A percentile compares a stretch with the other conserved stretches of the same genome.
Conservation (phyloP, 2,113 vertebrate species). For the Myotis yumanensis region DNA sequence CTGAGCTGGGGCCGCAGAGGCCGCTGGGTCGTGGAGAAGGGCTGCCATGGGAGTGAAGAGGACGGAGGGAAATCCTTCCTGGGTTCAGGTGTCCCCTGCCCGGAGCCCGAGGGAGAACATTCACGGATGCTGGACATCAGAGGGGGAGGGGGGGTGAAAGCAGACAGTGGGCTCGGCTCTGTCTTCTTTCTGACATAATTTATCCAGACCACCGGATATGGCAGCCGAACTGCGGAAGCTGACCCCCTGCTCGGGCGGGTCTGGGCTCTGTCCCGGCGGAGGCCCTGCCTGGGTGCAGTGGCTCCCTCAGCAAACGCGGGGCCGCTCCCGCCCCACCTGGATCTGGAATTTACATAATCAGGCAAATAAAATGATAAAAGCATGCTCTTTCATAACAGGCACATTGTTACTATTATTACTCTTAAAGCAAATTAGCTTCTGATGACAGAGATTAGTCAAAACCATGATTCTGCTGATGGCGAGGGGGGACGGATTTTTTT, state of each 20-base stretch:
- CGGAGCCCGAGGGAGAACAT: not conserved
- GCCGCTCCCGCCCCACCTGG: not conserved
- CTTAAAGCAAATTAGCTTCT: conserved; percentile 72
- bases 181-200: not conserved
- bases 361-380: conserved; percentile 65
- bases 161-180: not conserved
- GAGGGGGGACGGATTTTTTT: conserved; percentile 67
- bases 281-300: not conserved
- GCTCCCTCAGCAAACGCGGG: not conserved
- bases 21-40: accelerated
- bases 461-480: conserved; percentile 54
- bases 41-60: accelerated
- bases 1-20: not conserved
- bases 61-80: accelerated
- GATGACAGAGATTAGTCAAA: conserved; percentile 74
- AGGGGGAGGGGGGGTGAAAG: too few species aligned
- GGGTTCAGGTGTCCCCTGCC: not conserved
- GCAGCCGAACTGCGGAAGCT: conserved; percentile 46
- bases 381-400: conserved; percentile 66
- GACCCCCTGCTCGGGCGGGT: not conserved
- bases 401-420: conserved; percentile 72
- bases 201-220: not conserved
- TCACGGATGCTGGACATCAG: accelerated
- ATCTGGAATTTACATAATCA: conserved; percentile 70
- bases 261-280: not conserved